A percentile compares a stretch with the other conserved stretches of the same genome.
phyloP scores from a whole-genome alignment of 2,888 invertebrate species.

The Agrochola circellaris region DNA sequence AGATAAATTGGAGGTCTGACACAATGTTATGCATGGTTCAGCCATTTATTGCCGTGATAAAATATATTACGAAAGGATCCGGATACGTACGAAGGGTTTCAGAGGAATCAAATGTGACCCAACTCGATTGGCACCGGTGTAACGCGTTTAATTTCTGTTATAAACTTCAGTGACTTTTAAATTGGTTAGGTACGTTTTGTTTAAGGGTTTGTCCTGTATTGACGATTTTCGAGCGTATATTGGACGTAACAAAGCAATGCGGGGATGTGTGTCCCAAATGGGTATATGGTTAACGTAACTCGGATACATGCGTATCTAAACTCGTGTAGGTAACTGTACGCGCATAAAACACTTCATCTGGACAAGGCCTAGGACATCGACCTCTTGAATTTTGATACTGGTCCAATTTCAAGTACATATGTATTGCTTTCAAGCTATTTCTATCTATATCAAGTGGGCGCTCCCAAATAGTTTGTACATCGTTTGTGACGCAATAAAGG shows the following conservation, averaged over 20 bases:
- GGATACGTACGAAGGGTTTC: constrained; percentile 38
- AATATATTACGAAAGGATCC: constrained; percentile 66
- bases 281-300: neutral
- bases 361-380: neutral
- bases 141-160: constrained; percentile 50
- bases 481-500: constrained; percentile 38
- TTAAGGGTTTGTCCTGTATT: neutral
- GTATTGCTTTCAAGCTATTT: constrained; percentile 13
- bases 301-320: neutral
- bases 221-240: neutral
- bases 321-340: neutral
- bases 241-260: neutral
- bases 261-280: too few relatives aligned
- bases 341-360: neutral
- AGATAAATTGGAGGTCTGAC: constrained; percentile 82
- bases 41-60: constrained; percentile 76
- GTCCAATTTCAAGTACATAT: constrained; percentile 8
- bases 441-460: constrained; percentile 6
- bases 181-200: constrained; percentile 22
- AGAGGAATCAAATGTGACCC: constrained; percentile 59
- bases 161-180: constrained; percentile 38
- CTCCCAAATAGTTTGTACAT: constrained; percentile 28
- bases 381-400: constrained; percentile 14
- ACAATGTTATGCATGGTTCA: constrained; percentile 74
- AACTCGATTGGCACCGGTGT: constrained; percentile 36